Conservation (phyloP, 2,888 invertebrate genomes). For the Phortica magna region DNA sequence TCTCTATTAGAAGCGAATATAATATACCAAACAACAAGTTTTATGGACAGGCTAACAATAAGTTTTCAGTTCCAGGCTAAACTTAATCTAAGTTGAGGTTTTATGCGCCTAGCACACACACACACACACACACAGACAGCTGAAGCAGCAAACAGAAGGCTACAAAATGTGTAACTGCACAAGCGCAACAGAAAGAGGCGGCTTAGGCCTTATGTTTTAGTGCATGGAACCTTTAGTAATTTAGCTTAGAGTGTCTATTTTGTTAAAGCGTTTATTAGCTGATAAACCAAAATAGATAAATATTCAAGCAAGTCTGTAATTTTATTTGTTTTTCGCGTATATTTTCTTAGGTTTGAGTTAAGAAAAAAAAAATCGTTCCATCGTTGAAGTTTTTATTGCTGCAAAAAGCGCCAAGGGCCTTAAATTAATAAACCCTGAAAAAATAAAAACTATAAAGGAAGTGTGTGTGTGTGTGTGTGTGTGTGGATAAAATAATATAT, state of each 20-base stretch:
- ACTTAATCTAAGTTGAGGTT: neutral
- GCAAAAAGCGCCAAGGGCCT: constrained; percentile 47
- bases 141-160: neutral
- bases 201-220: neutral
- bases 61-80: constrained; percentile 6
- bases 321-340: neutral
- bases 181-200: neutral
- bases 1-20: constrained; percentile 2
- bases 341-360: constrained; percentile 15
- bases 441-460: constrained; percentile 50
- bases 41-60: neutral
- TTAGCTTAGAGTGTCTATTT: constrained; percentile 70
- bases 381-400: constrained; percentile 63
- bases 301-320: constrained; percentile 13
- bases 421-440: constrained; percentile 31
- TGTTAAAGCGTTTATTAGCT: constrained; percentile 72
- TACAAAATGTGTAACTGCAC: neutral
- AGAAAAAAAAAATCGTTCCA: neutral
- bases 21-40: neutral
- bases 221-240: constrained; percentile 59
- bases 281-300: constrained; percentile 69
- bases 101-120: neutral
- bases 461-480: constrained; percentile 43
- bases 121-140: neutral
- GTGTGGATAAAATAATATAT: constrained; percentile 43